phyloP scores from a whole-genome alignment of 2,113 vertebrate species.

The Raphicerus campestris region DNA sequence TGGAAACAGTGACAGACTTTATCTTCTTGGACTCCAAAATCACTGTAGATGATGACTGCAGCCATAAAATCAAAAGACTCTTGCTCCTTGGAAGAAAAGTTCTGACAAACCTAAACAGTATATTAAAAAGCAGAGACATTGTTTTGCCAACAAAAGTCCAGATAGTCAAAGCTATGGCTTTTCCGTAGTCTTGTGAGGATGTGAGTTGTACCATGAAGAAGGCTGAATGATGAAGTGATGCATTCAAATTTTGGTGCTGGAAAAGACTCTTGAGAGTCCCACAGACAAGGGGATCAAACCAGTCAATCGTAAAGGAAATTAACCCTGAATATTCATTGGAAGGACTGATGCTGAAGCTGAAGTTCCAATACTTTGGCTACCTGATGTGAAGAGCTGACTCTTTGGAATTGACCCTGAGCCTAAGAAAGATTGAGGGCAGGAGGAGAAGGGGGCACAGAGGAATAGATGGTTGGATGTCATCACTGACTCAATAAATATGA shows the following conservation, averaged over 20 bases:
- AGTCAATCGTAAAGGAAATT: neutral
- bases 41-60: neutral
- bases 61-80: neutral
- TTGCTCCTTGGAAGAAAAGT: neutral
- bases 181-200: neutral
- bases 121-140: neutral
- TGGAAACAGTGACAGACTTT: neutral
- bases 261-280: neutral
- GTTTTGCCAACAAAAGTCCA: neutral
- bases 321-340: neutral
- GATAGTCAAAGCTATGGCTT: neutral
- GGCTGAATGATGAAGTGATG: neutral
- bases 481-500: neutral
- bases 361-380: neutral
- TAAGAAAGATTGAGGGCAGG: neutral
- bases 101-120: neutral
- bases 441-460: neutral
- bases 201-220: neutral
- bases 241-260: neutral
- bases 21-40: neutral
- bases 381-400: neutral
- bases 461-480: neutral
- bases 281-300: rapidly evolving
- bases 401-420: neutral
- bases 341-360: neutral